Base-by-base conservation (phyloP, 2,888 invertebrate species). In the Selenia dentaria region DNA sequence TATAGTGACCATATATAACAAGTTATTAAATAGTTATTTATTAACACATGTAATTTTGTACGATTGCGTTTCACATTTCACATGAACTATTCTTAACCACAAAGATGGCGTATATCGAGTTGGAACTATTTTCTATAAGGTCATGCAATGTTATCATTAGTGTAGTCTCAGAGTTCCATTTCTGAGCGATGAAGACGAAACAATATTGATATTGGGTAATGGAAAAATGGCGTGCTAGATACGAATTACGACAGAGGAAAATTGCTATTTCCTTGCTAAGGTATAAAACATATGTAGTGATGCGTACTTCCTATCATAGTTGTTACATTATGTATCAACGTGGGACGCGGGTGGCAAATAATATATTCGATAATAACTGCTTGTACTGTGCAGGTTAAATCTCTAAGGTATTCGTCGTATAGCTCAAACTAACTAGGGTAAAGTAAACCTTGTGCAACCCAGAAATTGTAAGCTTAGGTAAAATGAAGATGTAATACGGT, bases 191-290 rank as follows among this genome's bases (percentile, higher is more conserved):
- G 85, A 83, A 85, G 84, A 86, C 83, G 76, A 80, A 86, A 83
- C 79, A 85, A 84, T 88, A 87, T 87, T 88, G 86, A 84, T 87
- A 85, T 84, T 85, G 74, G 79, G 79, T 88, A 85, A 88, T 88
- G 86, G 84, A 84, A 84, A 85, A 83, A 83, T 88, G 65, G 86
- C 88, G 87, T 88, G 87, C 72, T 69, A 67, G 64, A 70, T 75
- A 78, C 73, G 75, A 79, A 84, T 85, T 86, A 85, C 77, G 64
- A 64, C 57, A 57, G 64, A 74, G 74, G 80, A 79, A 85, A 84
- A 83, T 79, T 81, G 83, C 82, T 71, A 80, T 84, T 85, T 84
- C 83, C 83, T 75, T 66, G 67, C 74, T 67, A 65, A 79, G 80
- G 72, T 4, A 16, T 16, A 16, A 4, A 16, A 16, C 16, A 16